Base-by-base conservation (phyloP, 2,113 vertebrate genomes). In the Psittacula cyanocephala region DNA sequence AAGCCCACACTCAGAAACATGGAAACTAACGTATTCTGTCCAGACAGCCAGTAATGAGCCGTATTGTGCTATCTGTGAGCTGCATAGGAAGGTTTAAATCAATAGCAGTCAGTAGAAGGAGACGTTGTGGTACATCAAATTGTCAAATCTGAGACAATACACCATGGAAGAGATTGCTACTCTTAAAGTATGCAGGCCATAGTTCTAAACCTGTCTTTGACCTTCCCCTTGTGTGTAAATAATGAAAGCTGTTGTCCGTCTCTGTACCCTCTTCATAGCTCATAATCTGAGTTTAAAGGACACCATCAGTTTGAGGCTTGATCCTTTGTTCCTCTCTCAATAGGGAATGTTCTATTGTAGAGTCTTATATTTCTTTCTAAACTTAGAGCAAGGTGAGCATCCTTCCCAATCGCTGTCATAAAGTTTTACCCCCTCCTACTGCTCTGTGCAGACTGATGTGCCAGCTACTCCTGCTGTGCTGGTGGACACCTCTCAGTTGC, bases 401-500 rank as follows among this genome's bases (percentile, higher is more conserved):
- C 81, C 39, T 35, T 76, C 25, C 35, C 35, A 69, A 11, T 68
- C 2, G 2, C 4, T 81, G 35, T 89, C 27, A 50, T 18, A 8
- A 69, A 81, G 24, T 81, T 79, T 53, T 71, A 81, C 20, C 92
- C 52, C 71, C 80, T 77, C 52, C 27, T 76, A 7, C 7, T 0
- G 2, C 52, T 85, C 65, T 84, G 64, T 74, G 77, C 81, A 90
- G 74, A 75, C 65, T n/a, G 33, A 70, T 53, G 43, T 57, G 28
- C 76, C 63, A 80, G 76, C 67, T 68, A 17, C 41, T 81, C 17
- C 52, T 3, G 3, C 69, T 63, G 60, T 37, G 28, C 77, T 63
- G 20, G 37, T 82, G 80, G 33, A 13, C 46, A 68, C 80, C 81
- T 86, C 43, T 57, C 24, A 43, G 0, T 63, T 0, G 0, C 24